Conservation (phyloP, 2,797 vertebrate species). For the Serranus cabrilla region DNA sequence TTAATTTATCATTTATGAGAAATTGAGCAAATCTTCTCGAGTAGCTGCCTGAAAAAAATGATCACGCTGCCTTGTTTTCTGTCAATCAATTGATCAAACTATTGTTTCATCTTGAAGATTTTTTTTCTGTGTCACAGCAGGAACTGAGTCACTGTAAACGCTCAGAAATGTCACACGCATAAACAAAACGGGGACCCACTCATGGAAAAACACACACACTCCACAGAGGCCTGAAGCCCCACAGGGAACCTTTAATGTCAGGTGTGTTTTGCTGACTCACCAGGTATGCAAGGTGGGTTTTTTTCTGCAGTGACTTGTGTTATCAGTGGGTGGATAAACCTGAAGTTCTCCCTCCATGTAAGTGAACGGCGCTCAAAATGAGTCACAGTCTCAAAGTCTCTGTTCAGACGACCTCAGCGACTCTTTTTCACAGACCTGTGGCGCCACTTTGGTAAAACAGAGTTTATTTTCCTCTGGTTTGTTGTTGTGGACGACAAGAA, state of each 20-base stretch:
- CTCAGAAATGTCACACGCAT: background rate
- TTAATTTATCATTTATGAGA: no score
- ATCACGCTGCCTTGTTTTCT: no score
- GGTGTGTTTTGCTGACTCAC: conserved; percentile 8
- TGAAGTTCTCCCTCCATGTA: conserved; percentile 5
- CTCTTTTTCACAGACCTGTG: background rate
- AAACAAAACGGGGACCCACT: background rate
- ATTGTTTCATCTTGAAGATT: no score
- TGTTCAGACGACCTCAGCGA: conserved; percentile 5
- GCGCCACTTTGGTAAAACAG: background rate
- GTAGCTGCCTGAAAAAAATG: no score
- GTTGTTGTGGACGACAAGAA: background rate
- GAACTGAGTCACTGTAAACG: no score
- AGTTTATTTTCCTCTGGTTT: background rate
- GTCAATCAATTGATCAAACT: no score
- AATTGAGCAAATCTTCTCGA: no score
- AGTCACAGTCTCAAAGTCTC: conserved; percentile 29
- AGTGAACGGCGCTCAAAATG: background rate
- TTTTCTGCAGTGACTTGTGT: conserved; percentile 12
- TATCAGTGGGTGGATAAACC: background rate
- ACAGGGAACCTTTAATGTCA: background rate
- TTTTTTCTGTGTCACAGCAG: no score
- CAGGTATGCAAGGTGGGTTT: background rate
- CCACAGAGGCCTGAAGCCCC: background rate
- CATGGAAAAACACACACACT: no score